Evolutionary conservation across 2,113 vertebrate genomes (phyloP).

Genomic region (Indri indri): DNA sequence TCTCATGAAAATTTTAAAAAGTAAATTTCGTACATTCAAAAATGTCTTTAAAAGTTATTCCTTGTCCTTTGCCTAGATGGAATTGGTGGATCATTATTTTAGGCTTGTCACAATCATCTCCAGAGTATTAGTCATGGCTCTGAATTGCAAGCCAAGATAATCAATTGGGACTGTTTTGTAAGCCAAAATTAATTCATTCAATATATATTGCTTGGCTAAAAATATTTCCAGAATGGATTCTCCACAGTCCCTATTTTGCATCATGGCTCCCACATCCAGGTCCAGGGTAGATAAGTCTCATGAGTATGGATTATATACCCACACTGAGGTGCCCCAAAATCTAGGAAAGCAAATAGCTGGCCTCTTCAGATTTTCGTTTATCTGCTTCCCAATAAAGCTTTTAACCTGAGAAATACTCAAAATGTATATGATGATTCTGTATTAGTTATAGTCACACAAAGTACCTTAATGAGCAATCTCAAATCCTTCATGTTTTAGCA

Average conservation of each 20-base stretch:
- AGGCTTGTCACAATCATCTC: neutral
- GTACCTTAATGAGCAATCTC: neutral
- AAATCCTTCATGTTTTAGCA: neutral
- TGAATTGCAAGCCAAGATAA: neutral
- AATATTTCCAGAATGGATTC: neutral
- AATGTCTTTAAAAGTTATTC: neutral
- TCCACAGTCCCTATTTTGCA: neutral
- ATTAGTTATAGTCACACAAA: neutral
- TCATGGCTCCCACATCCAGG: neutral
- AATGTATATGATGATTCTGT: neutral
- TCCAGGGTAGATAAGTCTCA: neutral
- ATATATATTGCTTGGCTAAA: neutral
- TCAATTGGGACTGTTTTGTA: neutral
- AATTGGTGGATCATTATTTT: neutral
- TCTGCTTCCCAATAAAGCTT: neutral
- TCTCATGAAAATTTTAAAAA: neutral
- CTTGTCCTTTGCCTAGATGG: neutral
- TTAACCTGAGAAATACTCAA: neutral
- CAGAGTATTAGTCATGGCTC: neutral
- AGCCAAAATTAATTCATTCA: neutral
- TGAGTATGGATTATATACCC: neutral
- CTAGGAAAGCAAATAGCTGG: neutral
- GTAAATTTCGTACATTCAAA: neutral
- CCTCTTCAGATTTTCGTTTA: neutral
- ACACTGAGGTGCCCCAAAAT: neutral